Conservation (phyloP, 2,888 invertebrate genomes). For the Eristalis arbustorum region DNA sequence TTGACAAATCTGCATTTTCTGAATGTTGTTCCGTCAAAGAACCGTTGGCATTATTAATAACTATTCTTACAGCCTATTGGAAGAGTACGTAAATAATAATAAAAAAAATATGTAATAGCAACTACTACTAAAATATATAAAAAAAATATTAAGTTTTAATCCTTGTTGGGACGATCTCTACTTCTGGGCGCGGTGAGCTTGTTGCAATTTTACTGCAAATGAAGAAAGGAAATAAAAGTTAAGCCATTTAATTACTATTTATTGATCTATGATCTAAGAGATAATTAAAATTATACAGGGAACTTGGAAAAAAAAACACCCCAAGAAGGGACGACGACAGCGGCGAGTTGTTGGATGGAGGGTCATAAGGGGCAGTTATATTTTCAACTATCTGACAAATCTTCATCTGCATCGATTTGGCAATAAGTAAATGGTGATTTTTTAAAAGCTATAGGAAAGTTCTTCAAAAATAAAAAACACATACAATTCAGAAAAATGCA, state of each 20-base stretch:
- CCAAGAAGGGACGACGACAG: no score
- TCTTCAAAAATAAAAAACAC: no score
- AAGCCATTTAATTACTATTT: background rate
- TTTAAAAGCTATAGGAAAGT: no score
- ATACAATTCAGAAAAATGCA: no score
- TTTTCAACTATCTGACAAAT: no score
- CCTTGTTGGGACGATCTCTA: background rate
- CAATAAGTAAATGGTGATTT: no score
- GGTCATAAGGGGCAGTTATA: no score
- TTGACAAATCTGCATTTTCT: background rate
- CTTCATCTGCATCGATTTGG: no score
- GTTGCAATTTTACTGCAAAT: slow-evolving; percentile 23
- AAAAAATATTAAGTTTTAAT: background rate
- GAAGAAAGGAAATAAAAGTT: background rate
- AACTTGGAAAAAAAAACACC: no score
- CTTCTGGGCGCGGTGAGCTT: background rate
- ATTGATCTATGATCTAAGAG: background rate
- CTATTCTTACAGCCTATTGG: slow-evolving; percentile 40
- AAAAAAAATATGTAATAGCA: slow-evolving; percentile 5
- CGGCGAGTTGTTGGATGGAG: no score
- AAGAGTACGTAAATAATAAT: slow-evolving; percentile 30
- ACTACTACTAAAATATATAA: background rate
- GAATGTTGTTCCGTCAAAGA: background rate
- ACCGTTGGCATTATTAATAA: background rate
- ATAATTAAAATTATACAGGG: no score